phyloP scores from a whole-genome alignment of 2,113 vertebrate species.

The Saiga tatarica region DNA sequence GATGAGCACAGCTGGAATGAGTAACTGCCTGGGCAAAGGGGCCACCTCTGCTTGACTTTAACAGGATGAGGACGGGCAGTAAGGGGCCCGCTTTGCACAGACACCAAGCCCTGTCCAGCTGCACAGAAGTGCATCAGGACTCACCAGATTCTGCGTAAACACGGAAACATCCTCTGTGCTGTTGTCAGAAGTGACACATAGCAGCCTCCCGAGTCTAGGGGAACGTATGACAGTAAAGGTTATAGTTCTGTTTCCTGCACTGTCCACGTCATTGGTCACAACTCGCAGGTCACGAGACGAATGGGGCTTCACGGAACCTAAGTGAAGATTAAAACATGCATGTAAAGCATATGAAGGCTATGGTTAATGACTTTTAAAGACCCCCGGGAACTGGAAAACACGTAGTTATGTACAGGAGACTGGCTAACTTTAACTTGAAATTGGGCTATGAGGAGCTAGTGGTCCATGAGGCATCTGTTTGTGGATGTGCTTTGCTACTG shows the following conservation, averaged over 20 bases:
- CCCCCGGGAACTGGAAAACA: neutral
- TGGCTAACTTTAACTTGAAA: neutral
- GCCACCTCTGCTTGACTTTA: neutral
- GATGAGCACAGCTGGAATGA: slow-evolving; percentile 32
- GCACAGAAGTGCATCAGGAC: slow-evolving; percentile 21
- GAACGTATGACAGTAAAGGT: slow-evolving; percentile 83
- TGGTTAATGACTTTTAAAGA: neutral
- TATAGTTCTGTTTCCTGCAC: slow-evolving; percentile 84
- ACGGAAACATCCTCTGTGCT: slow-evolving; percentile 82
- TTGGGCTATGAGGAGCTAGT: neutral
- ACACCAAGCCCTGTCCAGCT: neutral
- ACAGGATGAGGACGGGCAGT: neutral
- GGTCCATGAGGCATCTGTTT: neutral
- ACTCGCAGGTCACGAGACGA: slow-evolving; percentile 84
- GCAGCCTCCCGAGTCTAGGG: slow-evolving; percentile 88
- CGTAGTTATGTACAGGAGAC: fast-evolving
- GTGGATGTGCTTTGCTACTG: neutral
- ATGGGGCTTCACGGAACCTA: slow-evolving; percentile 87
- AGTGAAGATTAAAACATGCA: neutral
- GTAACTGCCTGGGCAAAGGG: neutral
- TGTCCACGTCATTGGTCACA: slow-evolving; percentile 87
- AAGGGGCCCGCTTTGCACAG: neutral
- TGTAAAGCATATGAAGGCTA: neutral
- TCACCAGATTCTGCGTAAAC: slow-evolving; percentile 93
- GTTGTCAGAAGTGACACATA: slow-evolving; percentile 79